A percentile compares a stretch with the other conserved stretches of the same genome.
These are phyloP conservation scores for Epistrophe eligans DNA, from an alignment of 2,888 invertebrate genomes.

Conservation along the genomic window DNA sequence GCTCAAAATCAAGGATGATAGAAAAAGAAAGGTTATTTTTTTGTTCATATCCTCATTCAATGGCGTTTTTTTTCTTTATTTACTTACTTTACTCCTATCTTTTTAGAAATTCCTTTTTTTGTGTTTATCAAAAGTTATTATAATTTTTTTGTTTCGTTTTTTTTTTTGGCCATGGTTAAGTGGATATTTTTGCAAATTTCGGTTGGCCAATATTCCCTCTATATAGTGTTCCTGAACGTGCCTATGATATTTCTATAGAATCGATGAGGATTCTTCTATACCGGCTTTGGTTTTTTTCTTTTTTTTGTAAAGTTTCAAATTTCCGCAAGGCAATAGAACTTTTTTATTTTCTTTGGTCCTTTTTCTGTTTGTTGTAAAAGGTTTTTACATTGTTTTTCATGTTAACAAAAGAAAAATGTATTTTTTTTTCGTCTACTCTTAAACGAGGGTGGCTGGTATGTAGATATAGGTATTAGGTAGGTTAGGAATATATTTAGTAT, in stretches of 20 bases:
- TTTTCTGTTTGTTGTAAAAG: conserved; percentile 19
- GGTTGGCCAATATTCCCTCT: conserved; percentile 12
- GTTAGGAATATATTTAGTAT: not conserved
- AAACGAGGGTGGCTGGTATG: not conserved
- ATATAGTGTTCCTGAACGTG: not conserved
- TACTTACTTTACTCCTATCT: not conserved
- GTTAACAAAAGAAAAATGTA: conserved; percentile 4
- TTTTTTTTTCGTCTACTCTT: not conserved
- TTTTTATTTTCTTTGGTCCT: conserved; percentile 13
- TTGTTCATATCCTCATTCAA: not conserved
- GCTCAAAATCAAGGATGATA: not conserved
- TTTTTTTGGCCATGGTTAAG: conserved; percentile 2
- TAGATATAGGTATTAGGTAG: too few species aligned
- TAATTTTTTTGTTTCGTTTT: conserved; percentile 3
- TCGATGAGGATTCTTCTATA: conserved; percentile 24
- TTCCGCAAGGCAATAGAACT: conserved; percentile 35
- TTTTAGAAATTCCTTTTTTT: conserved; percentile 10
- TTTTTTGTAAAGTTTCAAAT: conserved; percentile 11
- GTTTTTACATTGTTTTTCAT: conserved; percentile 27
- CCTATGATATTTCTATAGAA: conserved; percentile 6
- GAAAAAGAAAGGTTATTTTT: not conserved
- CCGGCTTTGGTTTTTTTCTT: conserved; percentile 13
- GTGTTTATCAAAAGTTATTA: conserved; percentile 23
- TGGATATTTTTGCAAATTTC: conserved; percentile 29
- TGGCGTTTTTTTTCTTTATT: conserved; percentile 9